These are phyloP conservation scores for Lucifuga dentata DNA, from an alignment of 2,113 vertebrate genomes.

Conservation along the genomic window DNA sequence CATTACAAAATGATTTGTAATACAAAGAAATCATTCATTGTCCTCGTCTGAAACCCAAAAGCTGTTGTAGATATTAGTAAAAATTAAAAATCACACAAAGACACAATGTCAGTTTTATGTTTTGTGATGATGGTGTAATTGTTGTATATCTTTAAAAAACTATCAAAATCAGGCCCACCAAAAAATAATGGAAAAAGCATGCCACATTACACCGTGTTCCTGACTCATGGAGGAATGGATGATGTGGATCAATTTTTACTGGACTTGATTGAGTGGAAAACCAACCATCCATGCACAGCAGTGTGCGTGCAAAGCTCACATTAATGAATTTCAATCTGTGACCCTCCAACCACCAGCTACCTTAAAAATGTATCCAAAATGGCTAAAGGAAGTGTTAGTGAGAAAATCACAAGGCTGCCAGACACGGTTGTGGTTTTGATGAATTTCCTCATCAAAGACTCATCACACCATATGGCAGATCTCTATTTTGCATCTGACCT, in stretches of 20 bases:
- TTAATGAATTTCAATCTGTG: constrained; percentile 69
- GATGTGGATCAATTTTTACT: constrained; percentile 59
- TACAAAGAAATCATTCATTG: too few species aligned
- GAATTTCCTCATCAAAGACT: constrained; percentile 79
- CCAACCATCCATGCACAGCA: constrained; percentile 62
- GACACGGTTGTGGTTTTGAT: constrained; percentile 72
- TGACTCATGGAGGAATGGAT: constrained; percentile 49
- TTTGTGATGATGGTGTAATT: constrained; percentile 17
- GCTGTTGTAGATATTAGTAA: too few species aligned
- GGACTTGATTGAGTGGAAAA: constrained; percentile 69
- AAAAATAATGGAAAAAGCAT: constrained; percentile 51
- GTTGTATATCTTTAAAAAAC: constrained; percentile 6
- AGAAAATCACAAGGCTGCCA: constrained; percentile 63
- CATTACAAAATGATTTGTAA: too few species aligned
- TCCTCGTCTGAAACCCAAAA: too few species aligned
- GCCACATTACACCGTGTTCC: constrained; percentile 43
- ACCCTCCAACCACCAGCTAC: constrained; percentile 35
- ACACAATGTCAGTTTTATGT: constrained; percentile 1
- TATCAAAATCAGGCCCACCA: constrained; percentile 16
- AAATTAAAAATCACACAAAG: too few species aligned
- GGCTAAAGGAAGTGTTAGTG: constrained; percentile 49
- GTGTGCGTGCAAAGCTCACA: constrained; percentile 54
- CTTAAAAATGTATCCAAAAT: constrained; percentile 52
- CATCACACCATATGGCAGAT: constrained; percentile 68
- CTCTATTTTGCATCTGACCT: constrained; percentile 80